Evolutionary conservation across 2,113 vertebrate genomes (phyloP), one percentile per base, ranked within the genome.

Genomic region (Oriolus oriolus): DNA sequence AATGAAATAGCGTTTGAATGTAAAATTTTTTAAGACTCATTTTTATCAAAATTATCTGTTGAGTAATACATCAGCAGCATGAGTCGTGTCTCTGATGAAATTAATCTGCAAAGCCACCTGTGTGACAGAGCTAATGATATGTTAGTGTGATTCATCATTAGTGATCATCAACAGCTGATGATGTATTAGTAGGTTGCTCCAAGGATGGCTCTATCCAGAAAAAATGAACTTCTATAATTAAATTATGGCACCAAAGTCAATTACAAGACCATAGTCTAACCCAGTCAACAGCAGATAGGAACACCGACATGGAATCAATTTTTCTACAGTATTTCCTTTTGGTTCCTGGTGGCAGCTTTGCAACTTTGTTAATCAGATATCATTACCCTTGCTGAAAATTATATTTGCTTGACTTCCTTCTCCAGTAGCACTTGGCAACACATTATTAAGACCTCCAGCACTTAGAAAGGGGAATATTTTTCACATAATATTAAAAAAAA

Each of bases 71-170:
- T 96, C 96, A 95, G 90, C 75, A 95, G 96, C 95, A 95, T 84
- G 90, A 95, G 87, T 94, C 65, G 9, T 61, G 93, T 86, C 91
- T 90, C 83, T 11, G 13, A 94, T 90, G 53, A 96, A 97, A 98
- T 98, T 97, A 98, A 97, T 98, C 96, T 97, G 65, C 90, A 97
- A 97, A 97, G 93, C 87, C 96, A 98, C 96, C 96, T 97, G 91
- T 91, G 84, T 96, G 94, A 97, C 96, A 97, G 63, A 87, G 65
- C 31, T 97, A 97, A 97, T 97, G 97, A 98, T 97, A 76, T 82
- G 97, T 96, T 97, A 94, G 80, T 91, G 89, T 95, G 91, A 97
- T 98, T 96, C 93, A 97, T 97, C 94, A 97, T 97, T 97, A 97
- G 76, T 94, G 96, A 93, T 94, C 86, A 97, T 96, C 96, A 96